A percentile compares a stretch with the other conserved stretches of the same genome.
Conservation (phyloP, 2,113 vertebrate species). For the Eudyptes chrysolophus region DNA sequence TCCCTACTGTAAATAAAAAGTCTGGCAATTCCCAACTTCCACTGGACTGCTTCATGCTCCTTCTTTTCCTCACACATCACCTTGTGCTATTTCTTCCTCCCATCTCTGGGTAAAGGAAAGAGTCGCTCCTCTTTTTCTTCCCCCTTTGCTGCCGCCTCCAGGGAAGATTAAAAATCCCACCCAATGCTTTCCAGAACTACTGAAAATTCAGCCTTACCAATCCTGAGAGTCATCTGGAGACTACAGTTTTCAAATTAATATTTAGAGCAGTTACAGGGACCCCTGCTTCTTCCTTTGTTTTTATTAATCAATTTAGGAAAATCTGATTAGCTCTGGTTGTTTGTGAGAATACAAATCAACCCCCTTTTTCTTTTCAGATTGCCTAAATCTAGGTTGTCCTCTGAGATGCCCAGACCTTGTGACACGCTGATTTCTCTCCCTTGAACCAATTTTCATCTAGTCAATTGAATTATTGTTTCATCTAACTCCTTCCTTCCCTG, state of each 20-base stretch:
- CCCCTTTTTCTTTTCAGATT: background rate
- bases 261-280: background rate
- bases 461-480: background rate
- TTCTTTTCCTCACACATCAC: background rate
- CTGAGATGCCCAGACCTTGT: background rate
- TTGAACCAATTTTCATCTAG: background rate
- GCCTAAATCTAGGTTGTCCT: background rate
- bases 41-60: background rate
- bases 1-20: background rate
- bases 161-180: background rate
- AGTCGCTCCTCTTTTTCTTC: background rate
- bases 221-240: background rate
- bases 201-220: background rate
- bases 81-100: background rate
- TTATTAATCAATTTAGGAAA: slow-evolving; percentile 17
- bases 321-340: slow-evolving; percentile 7
- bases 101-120: background rate
- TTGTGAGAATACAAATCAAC: slow-evolving; percentile 14
- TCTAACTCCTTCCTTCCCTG: background rate
- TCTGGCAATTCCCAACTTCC: background rate
- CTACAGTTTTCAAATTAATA: background rate
- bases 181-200: background rate
- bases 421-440: background rate
- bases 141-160: background rate
- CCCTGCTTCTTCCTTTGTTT: background rate